These are phyloP conservation scores for Galerucella nymphaeae DNA, from an alignment of 2,888 invertebrate genomes.

Conservation along the genomic window DNA sequence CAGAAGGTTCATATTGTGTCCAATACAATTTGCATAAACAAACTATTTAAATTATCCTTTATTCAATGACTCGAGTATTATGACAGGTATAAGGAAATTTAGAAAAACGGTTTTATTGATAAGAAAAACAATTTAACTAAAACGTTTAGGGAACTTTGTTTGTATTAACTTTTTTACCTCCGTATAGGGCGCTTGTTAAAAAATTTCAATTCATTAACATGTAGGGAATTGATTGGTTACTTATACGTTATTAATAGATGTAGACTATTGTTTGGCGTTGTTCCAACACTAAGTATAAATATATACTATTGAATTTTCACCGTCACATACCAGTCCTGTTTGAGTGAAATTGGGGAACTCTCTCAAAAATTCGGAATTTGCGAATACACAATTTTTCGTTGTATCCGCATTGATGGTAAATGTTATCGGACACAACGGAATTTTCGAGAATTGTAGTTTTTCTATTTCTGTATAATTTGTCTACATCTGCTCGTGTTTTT, in stretches of 20 bases:
- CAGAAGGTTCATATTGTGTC: too few relatives aligned
- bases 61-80: neutral
- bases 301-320: neutral
- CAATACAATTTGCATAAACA: conserved; percentile 9
- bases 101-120: neutral
- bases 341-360: neutral
- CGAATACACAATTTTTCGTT: too few relatives aligned
- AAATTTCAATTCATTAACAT: neutral
- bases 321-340: neutral
- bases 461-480: too few relatives aligned
- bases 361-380: too few relatives aligned
- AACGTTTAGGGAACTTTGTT: neutral
- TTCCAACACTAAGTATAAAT: neutral
- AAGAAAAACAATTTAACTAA: neutral
- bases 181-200: neutral
- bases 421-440: too few relatives aligned
- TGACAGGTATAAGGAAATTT: neutral
- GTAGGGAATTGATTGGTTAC: neutral
- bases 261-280: neutral
- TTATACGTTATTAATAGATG: neutral
- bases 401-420: too few relatives aligned
- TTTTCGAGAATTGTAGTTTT: too few relatives aligned
- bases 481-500: too few relatives aligned
- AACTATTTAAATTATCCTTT: neutral
- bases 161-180: neutral